A percentile compares a stretch with the other conserved stretches of the same genome.
Evolutionary conservation across 37 sponge, comb jelly and placozoan genomes (phyloP).

Genomic region (Halichondria panicea): DNA sequence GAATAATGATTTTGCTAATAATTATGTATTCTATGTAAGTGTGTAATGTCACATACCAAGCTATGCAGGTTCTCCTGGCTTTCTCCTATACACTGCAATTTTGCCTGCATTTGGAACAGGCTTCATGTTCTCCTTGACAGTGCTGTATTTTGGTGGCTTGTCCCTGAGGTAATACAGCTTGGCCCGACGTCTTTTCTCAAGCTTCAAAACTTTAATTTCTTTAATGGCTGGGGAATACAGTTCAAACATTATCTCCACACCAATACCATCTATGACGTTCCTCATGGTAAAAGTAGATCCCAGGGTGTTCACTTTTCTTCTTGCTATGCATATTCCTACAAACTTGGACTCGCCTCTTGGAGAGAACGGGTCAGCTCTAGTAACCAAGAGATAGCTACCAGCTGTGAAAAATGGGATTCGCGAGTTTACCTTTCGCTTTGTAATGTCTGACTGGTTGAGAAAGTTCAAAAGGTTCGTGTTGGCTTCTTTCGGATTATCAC

Average conservation of each 20-base stretch:
- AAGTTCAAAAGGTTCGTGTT: conserved; percentile 77
- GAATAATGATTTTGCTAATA: too few relatives aligned
- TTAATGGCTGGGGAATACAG: conserved; percentile 73
- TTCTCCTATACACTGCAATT: conserved; percentile 10
- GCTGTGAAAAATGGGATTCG: conserved; percentile 70
- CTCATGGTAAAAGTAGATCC: conserved; percentile 77
- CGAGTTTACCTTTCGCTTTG: conserved; percentile 29
- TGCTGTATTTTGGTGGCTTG: conserved; percentile 68
- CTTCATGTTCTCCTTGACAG: conserved; percentile 61
- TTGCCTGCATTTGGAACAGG: conserved; percentile 18
- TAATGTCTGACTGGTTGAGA: conserved; percentile 63
- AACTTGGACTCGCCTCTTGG: conserved; percentile 59
- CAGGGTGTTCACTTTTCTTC: conserved; percentile 57
- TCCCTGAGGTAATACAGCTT: conserved; percentile 87
- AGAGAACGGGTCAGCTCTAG: conserved; percentile 66
- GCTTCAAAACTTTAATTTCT: conserved; percentile 77
- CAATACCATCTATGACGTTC: conserved; percentile 71
- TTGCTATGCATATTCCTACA: conserved; percentile 86
- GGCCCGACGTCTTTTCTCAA: conserved; percentile 72
- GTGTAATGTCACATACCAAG: too few relatives aligned
- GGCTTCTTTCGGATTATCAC: conserved; percentile 54
- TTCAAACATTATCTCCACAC: conserved; percentile 81
- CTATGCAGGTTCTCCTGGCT: conserved; percentile 34
- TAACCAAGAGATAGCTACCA: conserved; percentile 75
- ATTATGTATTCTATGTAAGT: too few relatives aligned